A percentile compares a stretch with the other conserved stretches of the same genome.
These are phyloP conservation scores for Ooceraea biroi DNA, from an alignment of 1,140 invertebrate species.

Conservation along the genomic window DNA sequence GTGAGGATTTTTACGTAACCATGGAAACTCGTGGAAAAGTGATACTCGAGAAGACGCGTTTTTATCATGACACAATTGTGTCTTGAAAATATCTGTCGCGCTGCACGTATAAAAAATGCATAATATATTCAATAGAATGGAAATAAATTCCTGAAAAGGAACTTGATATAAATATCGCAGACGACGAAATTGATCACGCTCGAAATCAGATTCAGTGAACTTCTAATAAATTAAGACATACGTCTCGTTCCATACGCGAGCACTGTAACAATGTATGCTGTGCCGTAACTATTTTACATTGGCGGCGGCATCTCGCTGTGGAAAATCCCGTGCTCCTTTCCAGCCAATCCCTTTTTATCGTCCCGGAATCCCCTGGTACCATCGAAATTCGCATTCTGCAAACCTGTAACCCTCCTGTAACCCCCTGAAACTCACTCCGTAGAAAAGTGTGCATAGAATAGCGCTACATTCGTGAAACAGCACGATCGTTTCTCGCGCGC, in stretches of 20 bases:
- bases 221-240: no score
- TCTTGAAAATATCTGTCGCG: no score
- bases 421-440: constrained; percentile 25
- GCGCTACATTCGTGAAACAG: constrained; percentile 58
- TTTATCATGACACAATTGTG: not conserved
- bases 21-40: not conserved
- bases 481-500: constrained; percentile 45
- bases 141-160: no score
- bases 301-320: not conserved
- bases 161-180: no score
- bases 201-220: no score
- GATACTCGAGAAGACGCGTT: not conserved
- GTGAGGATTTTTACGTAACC: not conserved
- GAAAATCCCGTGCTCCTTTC: not conserved
- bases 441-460: constrained; percentile 42
- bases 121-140: no score
- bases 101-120: not conserved
- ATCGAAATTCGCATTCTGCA: constrained; percentile 16
- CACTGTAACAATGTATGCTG: not conserved
- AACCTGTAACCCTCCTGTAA: not conserved
- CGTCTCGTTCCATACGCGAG: no score
- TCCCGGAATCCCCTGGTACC: constrained; percentile 22
- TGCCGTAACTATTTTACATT: not conserved
- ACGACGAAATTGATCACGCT: no score
- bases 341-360: constrained; percentile 36